A percentile compares a stretch with the other conserved stretches of the same genome.
phyloP scores from a whole-genome alignment of 2,888 invertebrate genomes.

The Amblyjoppa fuscipennis region DNA sequence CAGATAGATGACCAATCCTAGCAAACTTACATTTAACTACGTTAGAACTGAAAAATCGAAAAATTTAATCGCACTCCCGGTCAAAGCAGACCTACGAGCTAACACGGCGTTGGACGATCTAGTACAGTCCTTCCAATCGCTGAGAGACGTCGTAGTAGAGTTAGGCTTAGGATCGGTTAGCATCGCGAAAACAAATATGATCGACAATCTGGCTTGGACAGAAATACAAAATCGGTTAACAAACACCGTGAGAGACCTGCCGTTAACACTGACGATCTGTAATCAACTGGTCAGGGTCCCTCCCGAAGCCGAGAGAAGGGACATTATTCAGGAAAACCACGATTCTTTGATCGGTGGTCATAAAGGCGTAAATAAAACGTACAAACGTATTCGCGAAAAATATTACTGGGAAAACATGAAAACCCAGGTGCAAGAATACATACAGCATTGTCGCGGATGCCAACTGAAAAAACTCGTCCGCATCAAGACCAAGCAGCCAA shows the following conservation, averaged over 20 bases:
- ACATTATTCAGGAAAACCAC: no score
- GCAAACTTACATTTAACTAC: not conserved
- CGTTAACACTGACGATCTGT: no score
- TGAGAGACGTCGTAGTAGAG: no score
- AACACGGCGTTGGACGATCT: slow-evolving; percentile 33
- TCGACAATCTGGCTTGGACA: no score
- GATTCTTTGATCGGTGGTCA: slow-evolving; percentile 50
- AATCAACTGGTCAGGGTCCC: no score
- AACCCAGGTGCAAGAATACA: slow-evolving; percentile 47
- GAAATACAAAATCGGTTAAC: no score
- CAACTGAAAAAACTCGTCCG: slow-evolving; percentile 58
- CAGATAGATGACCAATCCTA: not conserved
- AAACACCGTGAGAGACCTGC: no score
- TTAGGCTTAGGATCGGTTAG: no score
- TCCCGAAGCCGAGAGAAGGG: no score
- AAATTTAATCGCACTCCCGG: not conserved
- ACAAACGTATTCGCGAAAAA: slow-evolving; percentile 49
- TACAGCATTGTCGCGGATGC: slow-evolving; percentile 64
- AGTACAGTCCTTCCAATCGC: no score
- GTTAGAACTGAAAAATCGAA: not conserved
- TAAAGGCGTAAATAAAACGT: slow-evolving; percentile 63
- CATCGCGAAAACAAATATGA: no score
- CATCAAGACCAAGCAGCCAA: no score
- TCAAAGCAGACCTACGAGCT: not conserved
- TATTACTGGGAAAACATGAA: slow-evolving; percentile 68